These are phyloP conservation scores for Phoebastria nigripes DNA, from an alignment of 2,797 vertebrate genomes.

Conservation along the genomic window DNA sequence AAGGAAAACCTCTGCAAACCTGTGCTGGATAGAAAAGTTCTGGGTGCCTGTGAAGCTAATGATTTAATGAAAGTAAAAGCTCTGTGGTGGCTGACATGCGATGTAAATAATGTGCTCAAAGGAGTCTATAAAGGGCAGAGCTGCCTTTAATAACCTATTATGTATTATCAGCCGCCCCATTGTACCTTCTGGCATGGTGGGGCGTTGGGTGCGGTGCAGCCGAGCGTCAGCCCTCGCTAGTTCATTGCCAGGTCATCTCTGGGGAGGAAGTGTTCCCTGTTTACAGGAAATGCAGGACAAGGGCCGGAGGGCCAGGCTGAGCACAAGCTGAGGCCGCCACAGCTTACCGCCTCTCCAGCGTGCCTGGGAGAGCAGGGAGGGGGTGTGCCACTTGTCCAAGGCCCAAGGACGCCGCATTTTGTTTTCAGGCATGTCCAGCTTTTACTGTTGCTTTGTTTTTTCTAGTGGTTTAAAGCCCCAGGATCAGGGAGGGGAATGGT, in stretches of 20 bases:
- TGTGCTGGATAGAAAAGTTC: not conserved
- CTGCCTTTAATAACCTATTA: constrained; percentile 35
- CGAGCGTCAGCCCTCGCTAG: constrained; percentile 75
- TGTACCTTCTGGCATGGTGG: constrained; percentile 57
- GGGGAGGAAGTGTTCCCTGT: constrained; percentile 89
- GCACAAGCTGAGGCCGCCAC: not conserved
- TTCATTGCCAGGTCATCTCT: constrained; percentile 88
- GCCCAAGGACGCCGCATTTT: not conserved
- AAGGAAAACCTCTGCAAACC: not conserved
- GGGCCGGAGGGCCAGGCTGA: constrained; percentile 49
- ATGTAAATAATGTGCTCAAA: not conserved
- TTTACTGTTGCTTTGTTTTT: not conserved
- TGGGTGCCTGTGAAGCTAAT: not conserved
- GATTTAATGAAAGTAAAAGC: constrained; percentile 13
- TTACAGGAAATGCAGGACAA: constrained; percentile 95
- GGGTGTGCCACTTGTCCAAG: not conserved
- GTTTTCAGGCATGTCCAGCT: not conserved
- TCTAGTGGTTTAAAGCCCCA: not conserved
- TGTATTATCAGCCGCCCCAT: constrained; percentile 42
- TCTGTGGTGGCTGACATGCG: not conserved
- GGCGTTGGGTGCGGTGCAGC: constrained; percentile 70
- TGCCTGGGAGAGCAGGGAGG: not conserved
- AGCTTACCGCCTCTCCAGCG: not conserved
- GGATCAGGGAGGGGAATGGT: not conserved
- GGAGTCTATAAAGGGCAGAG: not conserved